Conservation (phyloP, 1,140 invertebrate genomes). For the Adoxophyes honmai region DNA sequence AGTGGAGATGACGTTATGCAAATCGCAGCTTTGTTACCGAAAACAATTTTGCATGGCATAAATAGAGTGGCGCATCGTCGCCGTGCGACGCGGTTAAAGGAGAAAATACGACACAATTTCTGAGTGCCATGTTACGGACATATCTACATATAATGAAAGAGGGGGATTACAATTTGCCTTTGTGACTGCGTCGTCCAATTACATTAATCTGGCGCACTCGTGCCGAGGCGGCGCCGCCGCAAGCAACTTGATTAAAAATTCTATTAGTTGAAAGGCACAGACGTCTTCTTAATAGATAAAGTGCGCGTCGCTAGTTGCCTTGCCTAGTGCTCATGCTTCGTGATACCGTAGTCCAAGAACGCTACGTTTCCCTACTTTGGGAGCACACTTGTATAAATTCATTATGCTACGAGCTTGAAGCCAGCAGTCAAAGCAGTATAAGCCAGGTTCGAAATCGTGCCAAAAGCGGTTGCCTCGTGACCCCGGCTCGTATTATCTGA, state of each 20-base stretch:
- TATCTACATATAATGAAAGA: constrained; percentile 62
- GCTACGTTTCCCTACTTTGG: neutral
- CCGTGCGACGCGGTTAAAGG: constrained; percentile 27
- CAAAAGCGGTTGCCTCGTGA: too few species aligned
- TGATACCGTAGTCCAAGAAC: neutral
- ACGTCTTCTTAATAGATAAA: constrained; percentile 68
- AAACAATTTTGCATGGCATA: constrained; percentile 35
- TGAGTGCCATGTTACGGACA: constrained; percentile 54
- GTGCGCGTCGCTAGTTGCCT: constrained; percentile 39
- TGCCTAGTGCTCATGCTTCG: neutral
- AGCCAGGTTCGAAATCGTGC: too few species aligned
- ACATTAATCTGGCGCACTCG: constrained; percentile 71
- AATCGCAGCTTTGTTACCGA: constrained; percentile 39
- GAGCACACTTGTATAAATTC: too few species aligned
- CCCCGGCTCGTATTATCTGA: too few species aligned
- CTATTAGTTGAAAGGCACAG: constrained; percentile 72
- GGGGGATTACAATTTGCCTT: constrained; percentile 74
- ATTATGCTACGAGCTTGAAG: neutral
- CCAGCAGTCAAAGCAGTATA: too few species aligned
- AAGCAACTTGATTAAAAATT: constrained; percentile 74
- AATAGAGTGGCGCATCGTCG: constrained; percentile 26
- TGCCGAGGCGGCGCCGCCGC: constrained; percentile 53
- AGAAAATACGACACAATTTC: constrained; percentile 55
- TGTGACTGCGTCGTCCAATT: constrained; percentile 73
- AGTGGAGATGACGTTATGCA: constrained; percentile 46